These are phyloP conservation scores for Calonectris borealis DNA, from an alignment of 2,113 vertebrate genomes.

Conservation along the genomic window DNA sequence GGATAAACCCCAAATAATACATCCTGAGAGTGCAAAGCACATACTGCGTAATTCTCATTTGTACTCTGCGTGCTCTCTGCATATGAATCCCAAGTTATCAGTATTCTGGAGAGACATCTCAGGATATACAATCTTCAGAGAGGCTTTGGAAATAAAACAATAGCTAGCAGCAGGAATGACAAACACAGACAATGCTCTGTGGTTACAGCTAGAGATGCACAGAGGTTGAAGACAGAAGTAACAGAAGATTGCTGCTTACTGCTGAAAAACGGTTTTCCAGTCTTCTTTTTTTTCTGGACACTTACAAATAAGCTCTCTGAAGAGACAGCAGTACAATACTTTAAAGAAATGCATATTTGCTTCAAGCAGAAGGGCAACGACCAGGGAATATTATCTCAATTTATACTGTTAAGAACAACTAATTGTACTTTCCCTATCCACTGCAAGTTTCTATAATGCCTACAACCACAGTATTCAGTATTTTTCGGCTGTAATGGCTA, in stretches of 20 bases:
- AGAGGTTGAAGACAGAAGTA: no score
- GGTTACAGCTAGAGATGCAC: background rate
- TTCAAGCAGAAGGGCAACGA: background rate
- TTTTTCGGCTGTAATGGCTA: background rate
- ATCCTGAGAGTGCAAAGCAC: background rate
- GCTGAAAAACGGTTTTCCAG: background rate
- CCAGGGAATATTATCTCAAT: background rate
- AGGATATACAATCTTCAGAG: background rate
- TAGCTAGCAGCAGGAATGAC: background rate
- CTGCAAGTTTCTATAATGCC: background rate
- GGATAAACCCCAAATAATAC: background rate
- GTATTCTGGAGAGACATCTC: background rate
- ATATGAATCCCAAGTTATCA: background rate
- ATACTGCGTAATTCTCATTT: background rate
- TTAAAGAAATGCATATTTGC: background rate
- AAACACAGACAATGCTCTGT: background rate
- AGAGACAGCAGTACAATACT: background rate
- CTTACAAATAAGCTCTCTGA: background rate
- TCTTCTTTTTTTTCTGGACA: background rate
- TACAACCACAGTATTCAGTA: background rate
- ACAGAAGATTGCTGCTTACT: background rate
- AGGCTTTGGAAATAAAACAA: conserved; percentile 16
- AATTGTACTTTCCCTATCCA: background rate
- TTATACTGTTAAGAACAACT: background rate
- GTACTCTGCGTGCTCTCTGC: background rate